Evolutionary conservation across 2,797 vertebrate species (phyloP).

Genomic region (Peromyscus melanophrys): DNA sequence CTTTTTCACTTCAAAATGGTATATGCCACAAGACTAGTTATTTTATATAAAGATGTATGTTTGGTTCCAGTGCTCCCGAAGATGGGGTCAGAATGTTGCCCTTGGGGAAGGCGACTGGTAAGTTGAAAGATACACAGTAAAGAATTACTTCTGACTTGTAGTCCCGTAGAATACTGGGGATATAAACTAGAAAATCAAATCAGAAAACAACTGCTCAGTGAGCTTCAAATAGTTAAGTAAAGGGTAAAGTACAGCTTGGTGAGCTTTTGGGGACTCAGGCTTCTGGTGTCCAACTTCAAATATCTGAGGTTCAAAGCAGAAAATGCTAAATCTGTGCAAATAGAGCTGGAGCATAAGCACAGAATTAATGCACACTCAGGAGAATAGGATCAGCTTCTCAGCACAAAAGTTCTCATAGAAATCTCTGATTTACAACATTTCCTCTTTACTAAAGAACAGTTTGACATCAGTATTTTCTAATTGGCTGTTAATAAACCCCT

Average conservation of each 20-base stretch:
- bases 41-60: constrained; percentile 28
- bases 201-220: not conserved
- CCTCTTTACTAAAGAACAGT: constrained; percentile 9
- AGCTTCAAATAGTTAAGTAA: not conserved
- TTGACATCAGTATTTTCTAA: constrained; percentile 27
- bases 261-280: not conserved
- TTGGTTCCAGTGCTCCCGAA: not conserved
- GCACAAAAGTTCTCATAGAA: not conserved
- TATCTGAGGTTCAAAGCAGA: not conserved
- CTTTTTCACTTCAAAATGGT: not conserved
- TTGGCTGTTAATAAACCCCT: constrained; percentile 33
- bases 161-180: not conserved
- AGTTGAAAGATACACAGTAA: not conserved
- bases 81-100: not conserved
- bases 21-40: not conserved
- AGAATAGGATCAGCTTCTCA: not conserved
- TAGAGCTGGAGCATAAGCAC: not conserved
- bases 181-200: not conserved
- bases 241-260: not conserved
- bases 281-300: not conserved
- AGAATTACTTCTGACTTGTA: not conserved
- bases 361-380: not conserved
- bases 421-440: constrained; percentile 4
- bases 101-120: not conserved
- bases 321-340: not conserved